Evolutionary conservation across 2,888 invertebrate genomes (phyloP).

Genomic region (Tinea semifulvella): DNA sequence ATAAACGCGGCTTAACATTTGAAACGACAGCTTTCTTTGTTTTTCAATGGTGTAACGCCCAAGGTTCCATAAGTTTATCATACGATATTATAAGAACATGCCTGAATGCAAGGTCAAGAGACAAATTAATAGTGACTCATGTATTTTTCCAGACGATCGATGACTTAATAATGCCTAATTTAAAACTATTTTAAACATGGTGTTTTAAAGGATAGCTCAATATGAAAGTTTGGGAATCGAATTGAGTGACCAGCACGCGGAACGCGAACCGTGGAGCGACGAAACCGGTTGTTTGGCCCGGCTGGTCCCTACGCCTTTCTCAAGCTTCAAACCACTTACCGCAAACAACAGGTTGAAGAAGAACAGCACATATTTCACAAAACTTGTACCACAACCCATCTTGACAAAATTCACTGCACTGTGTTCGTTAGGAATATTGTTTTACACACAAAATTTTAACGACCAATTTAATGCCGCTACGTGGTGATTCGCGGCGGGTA

Average conservation of each 20-base stretch:
- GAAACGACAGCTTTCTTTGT: too few species aligned
- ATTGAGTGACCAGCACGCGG: constrained; percentile 13
- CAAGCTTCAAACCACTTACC: constrained; percentile 66
- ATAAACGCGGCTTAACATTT: too few species aligned
- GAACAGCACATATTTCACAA: constrained; percentile 84
- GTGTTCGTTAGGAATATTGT: constrained; percentile 24
- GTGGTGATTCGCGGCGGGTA: constrained; percentile 44
- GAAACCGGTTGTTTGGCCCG: constrained; percentile 43
- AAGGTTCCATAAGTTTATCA: too few species aligned
- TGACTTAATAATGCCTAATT: background rate
- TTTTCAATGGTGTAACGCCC: too few species aligned
- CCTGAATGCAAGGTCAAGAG: constrained; percentile 2
- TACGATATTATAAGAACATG: background rate
- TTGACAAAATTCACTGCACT: constrained; percentile 34
- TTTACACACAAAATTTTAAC: constrained; percentile 48
- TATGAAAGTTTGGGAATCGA: constrained; percentile 1
- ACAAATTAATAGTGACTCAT: constrained; percentile 1
- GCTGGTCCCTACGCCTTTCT: constrained; percentile 31
- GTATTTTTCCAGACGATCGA: constrained; percentile 6
- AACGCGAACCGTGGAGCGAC: constrained; percentile 17
- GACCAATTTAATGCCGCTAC: constrained; percentile 22
- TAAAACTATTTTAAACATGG: background rate
- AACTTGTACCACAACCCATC: constrained; percentile 78
- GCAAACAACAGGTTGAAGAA: constrained; percentile 80
- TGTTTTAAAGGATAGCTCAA: background rate